Base-by-base conservation (phyloP, 2,888 invertebrate genomes). In the Notodonta ziczac region DNA sequence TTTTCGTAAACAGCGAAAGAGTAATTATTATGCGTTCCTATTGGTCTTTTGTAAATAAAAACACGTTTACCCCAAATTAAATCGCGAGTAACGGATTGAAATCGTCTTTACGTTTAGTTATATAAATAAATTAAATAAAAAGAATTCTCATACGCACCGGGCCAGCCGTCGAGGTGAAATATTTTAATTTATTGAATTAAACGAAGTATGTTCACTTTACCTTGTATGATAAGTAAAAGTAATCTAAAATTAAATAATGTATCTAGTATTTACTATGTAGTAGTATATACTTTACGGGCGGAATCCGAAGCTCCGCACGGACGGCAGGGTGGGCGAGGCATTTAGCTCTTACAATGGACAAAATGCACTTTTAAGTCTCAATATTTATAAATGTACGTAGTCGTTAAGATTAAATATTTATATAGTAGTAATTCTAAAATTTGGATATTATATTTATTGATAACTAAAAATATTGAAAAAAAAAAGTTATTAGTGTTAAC, bases 381-480 rank as follows among this genome's bases (percentile, higher is more conserved):
- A 74, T 72, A 70, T 76, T 70, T 66, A 62, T 61, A 64, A 61
- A 69, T 67, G 59, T 57, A 61, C 59, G 58, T 71, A 74, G 68
- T 55, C 44, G 51, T 13, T 66, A 69, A 51, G 59, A 40, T 51
- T 66, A 71, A 35, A 60, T 67, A 65, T 44, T 6, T 65, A 63
- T 57, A 63, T 59, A 46, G 46, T 70, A 67, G 60, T 60, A 58
- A 65, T 70, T 35, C 58, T 40, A 66, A 67, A 57, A 52, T 74
- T 69, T 71, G 63, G 64, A 71, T 67, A 63, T 42, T 62, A 61
- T 74, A 72, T 74, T 74, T 72, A 74, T 70, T 70, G 55, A 39
- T 74, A 72, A 58, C 57, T 72, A 65, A 63, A 61, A 32, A 59
- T 59, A 50, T 62, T 24, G 24, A 24, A 24, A 24, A 54, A n/a